These are phyloP conservation scores for Pteropus rufus DNA, from an alignment of 2,797 vertebrate species.

Conservation along the genomic window DNA sequence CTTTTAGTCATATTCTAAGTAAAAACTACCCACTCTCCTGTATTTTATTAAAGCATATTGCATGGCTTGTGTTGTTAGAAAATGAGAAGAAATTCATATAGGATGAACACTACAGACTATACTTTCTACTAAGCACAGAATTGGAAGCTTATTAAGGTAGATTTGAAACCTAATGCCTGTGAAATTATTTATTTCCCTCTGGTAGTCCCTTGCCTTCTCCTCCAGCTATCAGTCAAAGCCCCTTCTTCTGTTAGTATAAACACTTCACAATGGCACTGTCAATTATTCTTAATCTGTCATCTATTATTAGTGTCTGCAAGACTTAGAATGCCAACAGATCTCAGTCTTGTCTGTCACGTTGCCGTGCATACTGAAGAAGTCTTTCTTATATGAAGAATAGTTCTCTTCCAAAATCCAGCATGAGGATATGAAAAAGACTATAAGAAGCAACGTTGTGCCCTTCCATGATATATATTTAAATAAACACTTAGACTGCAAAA, in stretches of 20 bases:
- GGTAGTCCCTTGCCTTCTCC: background rate
- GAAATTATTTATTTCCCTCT: constrained; percentile 6
- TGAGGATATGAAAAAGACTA: background rate
- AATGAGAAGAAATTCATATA: background rate
- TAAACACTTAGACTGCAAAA: background rate
- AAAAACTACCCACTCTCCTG: background rate
- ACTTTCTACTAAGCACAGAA: background rate
- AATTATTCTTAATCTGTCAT: constrained; percentile 56
- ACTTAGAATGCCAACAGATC: constrained; percentile 26
- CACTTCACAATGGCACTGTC: constrained; percentile 43
- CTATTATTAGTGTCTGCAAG: constrained; percentile 65
- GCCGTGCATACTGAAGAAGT: background rate
- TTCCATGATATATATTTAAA: background rate
- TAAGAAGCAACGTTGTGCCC: background rate
- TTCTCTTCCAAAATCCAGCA: background rate
- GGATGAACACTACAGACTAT: background rate
- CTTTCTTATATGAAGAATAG: background rate
- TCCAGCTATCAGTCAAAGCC: background rate
- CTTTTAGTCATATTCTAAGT: background rate
- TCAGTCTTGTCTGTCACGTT: constrained; percentile 19
- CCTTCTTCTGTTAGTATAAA: constrained; percentile 53
- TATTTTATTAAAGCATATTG: background rate
- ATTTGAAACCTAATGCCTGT: background rate
- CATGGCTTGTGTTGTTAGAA: background rate
- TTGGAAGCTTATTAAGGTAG: background rate